Conservation (phyloP, 1,140 invertebrate species). For the Drosophila eugracilis region DNA sequence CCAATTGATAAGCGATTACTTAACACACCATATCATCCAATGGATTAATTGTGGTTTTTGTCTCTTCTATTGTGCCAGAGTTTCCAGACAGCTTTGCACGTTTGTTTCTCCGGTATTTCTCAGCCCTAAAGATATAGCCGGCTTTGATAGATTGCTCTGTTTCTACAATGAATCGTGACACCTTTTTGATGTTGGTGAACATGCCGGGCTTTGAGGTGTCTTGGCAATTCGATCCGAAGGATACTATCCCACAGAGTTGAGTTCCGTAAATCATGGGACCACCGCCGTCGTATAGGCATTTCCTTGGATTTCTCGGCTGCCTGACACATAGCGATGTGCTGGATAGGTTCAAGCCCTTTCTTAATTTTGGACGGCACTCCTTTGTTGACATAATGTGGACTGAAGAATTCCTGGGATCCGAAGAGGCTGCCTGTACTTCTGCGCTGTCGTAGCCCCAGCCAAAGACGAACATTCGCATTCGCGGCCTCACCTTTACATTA, state of each 20-base stretch:
- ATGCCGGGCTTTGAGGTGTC: constrained; percentile 25
- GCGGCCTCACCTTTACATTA: background rate
- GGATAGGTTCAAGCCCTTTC: background rate
- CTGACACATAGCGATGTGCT: constrained; percentile 20
- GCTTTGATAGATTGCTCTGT: background rate
- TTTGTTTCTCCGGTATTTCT: too few species aligned
- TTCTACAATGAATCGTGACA: constrained; percentile 10
- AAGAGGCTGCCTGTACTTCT: background rate
- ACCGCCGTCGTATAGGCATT: constrained; percentile 38
- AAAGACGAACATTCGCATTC: background rate
- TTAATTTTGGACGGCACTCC: constrained; percentile 7
- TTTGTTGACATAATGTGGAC: background rate
- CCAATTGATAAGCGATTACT: background rate
- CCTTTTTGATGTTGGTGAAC: constrained; percentile 30
- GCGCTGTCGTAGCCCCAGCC: constrained; percentile 11
- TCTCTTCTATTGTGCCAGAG: background rate
- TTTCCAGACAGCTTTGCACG: background rate
- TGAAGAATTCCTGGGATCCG: background rate
- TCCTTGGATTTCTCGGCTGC: constrained; percentile 7
- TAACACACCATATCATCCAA: constrained; percentile 1
- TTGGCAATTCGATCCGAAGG: constrained; percentile 9
- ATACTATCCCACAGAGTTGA: constrained; percentile 39
- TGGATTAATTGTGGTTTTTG: background rate
- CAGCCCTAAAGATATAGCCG: background rate
- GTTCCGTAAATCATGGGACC: constrained; percentile 29